Percentiles rank a stretch among this genome's conserved stretches.
phyloP scores from a whole-genome alignment of 2,888 invertebrate genomes.

The Polyommatus iphigenia region DNA sequence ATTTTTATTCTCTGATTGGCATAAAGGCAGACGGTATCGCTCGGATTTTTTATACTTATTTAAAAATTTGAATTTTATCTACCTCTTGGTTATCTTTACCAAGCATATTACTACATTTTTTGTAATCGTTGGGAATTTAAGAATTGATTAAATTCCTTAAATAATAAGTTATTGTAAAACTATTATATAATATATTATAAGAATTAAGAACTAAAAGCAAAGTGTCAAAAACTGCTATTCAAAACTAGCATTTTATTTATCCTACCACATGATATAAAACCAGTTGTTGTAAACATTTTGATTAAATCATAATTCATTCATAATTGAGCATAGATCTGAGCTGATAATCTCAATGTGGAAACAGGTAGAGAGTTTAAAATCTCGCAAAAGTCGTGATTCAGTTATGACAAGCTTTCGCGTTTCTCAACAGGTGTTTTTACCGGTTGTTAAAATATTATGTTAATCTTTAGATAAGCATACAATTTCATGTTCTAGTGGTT shows the following conservation, averaged over 20 bases:
- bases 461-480: background rate
- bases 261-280: background rate
- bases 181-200: no score
- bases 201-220: no score
- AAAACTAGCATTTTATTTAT: background rate
- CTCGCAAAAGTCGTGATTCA: slow-evolving; percentile 12
- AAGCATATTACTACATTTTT: no score
- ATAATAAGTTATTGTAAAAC: no score
- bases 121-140: no score
- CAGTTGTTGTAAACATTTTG: slow-evolving; percentile 19
- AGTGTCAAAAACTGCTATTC: background rate
- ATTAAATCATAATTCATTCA: slow-evolving; percentile 30
- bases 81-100: no score
- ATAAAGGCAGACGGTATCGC: no score
- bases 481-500: background rate
- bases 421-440: slow-evolving; percentile 2
- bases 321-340: slow-evolving; percentile 25
- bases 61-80: no score
- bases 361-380: slow-evolving; percentile 7
- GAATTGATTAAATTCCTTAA: no score
- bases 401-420: background rate
- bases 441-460: background rate
- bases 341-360: slow-evolving; percentile 26
- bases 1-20: no score
- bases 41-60: no score